A percentile compares a stretch with the other conserved stretches of the same genome.
Evolutionary conservation across 1,140 invertebrate genomes (phyloP).

Genomic region (Trissolcus basalis): DNA sequence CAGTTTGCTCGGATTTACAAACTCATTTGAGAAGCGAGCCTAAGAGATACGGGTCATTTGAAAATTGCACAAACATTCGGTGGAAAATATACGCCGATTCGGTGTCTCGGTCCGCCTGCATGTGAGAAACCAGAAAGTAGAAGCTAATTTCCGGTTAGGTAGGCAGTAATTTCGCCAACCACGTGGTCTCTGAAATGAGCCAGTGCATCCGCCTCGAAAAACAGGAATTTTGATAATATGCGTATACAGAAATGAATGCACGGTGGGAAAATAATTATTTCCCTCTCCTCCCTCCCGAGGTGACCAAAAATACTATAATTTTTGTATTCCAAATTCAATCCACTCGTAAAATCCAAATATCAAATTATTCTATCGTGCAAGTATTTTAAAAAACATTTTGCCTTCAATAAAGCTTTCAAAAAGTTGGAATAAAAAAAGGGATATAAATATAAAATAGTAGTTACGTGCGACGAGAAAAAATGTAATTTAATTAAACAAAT

Average conservation of each 20-base stretch:
- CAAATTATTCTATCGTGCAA: no score
- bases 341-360: no score
- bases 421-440: no score
- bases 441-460: no score
- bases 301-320: no score
- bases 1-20: slow-evolving; percentile 19
- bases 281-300: slow-evolving; percentile 7
- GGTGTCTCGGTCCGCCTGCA: slow-evolving; percentile 10
- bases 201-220: slow-evolving; percentile 31
- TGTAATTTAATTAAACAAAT: no score
- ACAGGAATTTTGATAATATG: slow-evolving; percentile 40
- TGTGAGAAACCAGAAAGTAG: slow-evolving; percentile 44
- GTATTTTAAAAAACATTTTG: no score
- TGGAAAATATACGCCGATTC: slow-evolving; percentile 45
- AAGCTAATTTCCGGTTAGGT: slow-evolving; percentile 51
- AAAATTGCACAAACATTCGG: slow-evolving; percentile 32
- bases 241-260: slow-evolving; percentile 21
- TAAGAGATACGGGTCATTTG: slow-evolving; percentile 47
- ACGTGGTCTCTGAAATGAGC: slow-evolving; percentile 31
- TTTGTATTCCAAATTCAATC: slow-evolving; percentile 7
- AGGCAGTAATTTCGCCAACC: slow-evolving; percentile 45
- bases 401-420: no score
- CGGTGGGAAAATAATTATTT: slow-evolving; percentile 33
- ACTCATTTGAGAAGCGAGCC: slow-evolving; percentile 21
- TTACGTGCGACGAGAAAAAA: not conserved